Conservation (phyloP, 2,797 vertebrate species). For the Cossypha polioptera region DNA sequence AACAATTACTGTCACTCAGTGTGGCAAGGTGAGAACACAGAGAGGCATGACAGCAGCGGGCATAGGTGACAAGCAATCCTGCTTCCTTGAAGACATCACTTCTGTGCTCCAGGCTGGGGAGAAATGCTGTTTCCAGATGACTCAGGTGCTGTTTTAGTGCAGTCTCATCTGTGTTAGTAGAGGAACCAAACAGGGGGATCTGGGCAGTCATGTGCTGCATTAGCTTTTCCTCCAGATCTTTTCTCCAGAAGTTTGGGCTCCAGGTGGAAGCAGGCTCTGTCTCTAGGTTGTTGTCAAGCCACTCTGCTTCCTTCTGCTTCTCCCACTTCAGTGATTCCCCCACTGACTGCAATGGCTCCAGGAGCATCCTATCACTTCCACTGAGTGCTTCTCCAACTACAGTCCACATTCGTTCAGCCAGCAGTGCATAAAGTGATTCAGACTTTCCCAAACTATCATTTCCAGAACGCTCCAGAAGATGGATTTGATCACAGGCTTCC, state of each 20-base stretch:
- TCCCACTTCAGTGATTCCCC: slow-evolving; percentile 26
- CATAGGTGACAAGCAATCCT: not conserved
- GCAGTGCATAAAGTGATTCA: not conserved
- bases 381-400: not conserved
- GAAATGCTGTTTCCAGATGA: not conserved
- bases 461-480: slow-evolving; percentile 1
- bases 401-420: slow-evolving; percentile 58
- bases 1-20: not conserved
- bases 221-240: slow-evolving; percentile 50
- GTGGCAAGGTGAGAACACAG: slow-evolving; percentile 28
- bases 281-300: not conserved
- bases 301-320: not conserved
- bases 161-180: not conserved
- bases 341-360: not conserved
- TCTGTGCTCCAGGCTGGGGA: not conserved
- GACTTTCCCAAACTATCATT: not conserved
- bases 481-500: slow-evolving; percentile 53
- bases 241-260: slow-evolving; percentile 47
- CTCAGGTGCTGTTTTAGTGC: slow-evolving; percentile 29
- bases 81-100: slow-evolving; percentile 26
- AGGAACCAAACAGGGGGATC: not conserved
- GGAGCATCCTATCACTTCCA: not conserved
- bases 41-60: not conserved
- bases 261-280: not conserved
- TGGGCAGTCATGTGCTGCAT: not conserved